These are phyloP conservation scores for Heliothis peltigera DNA, from an alignment of 2,888 invertebrate genomes.

Conservation along the genomic window DNA sequence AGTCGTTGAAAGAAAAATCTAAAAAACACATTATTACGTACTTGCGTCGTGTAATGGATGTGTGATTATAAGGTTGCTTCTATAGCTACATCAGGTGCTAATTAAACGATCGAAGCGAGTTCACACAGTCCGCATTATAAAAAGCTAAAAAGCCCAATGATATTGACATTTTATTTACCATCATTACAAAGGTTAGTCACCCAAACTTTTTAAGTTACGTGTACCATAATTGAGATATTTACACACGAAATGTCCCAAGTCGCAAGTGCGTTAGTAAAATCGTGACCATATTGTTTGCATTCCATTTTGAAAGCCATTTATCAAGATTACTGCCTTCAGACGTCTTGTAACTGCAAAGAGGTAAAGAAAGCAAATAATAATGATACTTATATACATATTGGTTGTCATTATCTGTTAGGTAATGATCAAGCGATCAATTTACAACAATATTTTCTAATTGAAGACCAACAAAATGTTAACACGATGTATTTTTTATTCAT, in stretches of 20 bases:
- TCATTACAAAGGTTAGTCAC: neutral
- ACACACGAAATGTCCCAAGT: conserved; percentile 1
- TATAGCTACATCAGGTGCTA: too few relatives aligned
- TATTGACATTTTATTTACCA: neutral
- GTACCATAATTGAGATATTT: conserved; percentile 19
- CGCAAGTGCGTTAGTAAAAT: conserved; percentile 30
- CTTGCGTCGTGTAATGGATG: too few relatives aligned
- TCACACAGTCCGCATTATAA: too few relatives aligned
- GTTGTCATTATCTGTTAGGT: conserved; percentile 37
- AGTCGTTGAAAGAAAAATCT: too few relatives aligned
- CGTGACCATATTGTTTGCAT: conserved; percentile 54
- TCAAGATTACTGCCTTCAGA: conserved; percentile 34
- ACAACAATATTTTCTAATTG: conserved; percentile 9
- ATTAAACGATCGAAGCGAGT: too few relatives aligned
- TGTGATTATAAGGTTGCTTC: too few relatives aligned
- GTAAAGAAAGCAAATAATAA: conserved; percentile 42
- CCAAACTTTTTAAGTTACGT: conserved; percentile 1
- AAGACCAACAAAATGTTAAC: conserved; percentile 7
- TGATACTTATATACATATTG: conserved; percentile 42
- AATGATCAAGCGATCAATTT: conserved; percentile 29
- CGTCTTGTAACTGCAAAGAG: conserved; percentile 34
- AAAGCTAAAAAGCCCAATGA: conserved; percentile 1
- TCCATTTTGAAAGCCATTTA: conserved; percentile 55
- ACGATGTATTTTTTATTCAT: conserved; percentile 8
- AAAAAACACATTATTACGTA: too few relatives aligned